Conservation (phyloP, 1,140 invertebrate genomes). For the Polypedilum vanderplanki region DNA sequence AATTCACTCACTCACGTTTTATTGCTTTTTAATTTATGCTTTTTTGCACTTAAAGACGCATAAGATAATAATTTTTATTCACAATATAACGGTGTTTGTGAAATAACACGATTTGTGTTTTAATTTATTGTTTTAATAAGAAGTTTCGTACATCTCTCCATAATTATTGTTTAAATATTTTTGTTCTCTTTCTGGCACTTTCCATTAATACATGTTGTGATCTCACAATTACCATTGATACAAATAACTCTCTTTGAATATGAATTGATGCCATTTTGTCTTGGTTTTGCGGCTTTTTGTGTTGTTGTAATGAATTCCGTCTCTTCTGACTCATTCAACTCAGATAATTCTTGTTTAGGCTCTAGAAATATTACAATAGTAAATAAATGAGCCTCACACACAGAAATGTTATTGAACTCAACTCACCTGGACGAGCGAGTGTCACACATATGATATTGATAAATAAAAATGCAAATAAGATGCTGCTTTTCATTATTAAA, state of each 20-base stretch:
- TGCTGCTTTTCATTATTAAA: neutral
- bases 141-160: neutral
- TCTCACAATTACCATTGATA: neutral
- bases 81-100: neutral
- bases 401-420: neutral
- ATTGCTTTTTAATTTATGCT: conserved; percentile 3
- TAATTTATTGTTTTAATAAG: neutral
- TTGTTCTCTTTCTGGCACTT: neutral
- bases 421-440: neutral
- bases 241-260: neutral
- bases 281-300: neutral
- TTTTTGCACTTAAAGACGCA: neutral
- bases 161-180: neutral
- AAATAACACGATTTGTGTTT: neutral
- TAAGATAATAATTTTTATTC: neutral
- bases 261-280: neutral
- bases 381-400: neutral
- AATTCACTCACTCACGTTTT: neutral
- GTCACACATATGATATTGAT: neutral
- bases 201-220: neutral
- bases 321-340: neutral
- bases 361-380: neutral
- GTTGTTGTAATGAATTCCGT: neutral
- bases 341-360: neutral
- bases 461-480: neutral